A percentile compares a stretch with the other conserved stretches of the same genome.
phyloP scores from a whole-genome alignment of 2,113 vertebrate genomes.

The Grallaria varia region DNA sequence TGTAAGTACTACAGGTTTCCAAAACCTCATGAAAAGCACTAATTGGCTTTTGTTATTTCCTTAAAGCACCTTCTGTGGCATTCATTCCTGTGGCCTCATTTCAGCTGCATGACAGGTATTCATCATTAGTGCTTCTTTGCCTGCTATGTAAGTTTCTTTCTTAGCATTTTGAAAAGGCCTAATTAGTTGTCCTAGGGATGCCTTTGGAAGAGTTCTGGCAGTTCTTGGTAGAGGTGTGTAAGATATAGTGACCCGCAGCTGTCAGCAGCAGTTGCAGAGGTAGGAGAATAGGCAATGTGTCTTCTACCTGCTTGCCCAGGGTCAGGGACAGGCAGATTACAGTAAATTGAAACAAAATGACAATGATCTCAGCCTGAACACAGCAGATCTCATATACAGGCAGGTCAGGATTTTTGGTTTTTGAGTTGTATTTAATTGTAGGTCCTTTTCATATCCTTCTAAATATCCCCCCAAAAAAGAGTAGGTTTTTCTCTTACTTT shows the following conservation, averaged over 20 bases:
- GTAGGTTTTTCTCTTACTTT: not conserved
- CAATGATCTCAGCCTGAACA: not conserved
- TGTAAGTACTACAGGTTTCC: not conserved
- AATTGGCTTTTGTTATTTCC: slow-evolving; percentile 17
- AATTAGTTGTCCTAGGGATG: not conserved
- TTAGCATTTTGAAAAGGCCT: not conserved
- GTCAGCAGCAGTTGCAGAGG: not conserved
- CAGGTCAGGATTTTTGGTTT: not conserved
- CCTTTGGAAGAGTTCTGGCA: not conserved
- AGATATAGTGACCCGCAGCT: not conserved
- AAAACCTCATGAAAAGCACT: not conserved
- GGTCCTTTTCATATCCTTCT: not conserved
- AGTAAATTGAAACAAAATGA: not conserved
- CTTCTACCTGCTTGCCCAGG: not conserved
- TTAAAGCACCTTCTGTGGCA: not conserved
- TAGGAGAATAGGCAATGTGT: not conserved
- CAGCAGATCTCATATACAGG: not conserved
- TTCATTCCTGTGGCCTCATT: not conserved
- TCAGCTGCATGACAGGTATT: not conserved
- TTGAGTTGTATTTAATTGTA: not conserved
- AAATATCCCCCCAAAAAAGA: not conserved
- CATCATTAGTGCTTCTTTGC: not conserved
- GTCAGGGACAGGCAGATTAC: not conserved
- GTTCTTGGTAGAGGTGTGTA: not conserved
- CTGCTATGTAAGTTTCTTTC: not conserved